These are phyloP conservation scores for Drosophila glabriapex DNA, from an alignment of 2,888 invertebrate species.

Conservation along the genomic window DNA sequence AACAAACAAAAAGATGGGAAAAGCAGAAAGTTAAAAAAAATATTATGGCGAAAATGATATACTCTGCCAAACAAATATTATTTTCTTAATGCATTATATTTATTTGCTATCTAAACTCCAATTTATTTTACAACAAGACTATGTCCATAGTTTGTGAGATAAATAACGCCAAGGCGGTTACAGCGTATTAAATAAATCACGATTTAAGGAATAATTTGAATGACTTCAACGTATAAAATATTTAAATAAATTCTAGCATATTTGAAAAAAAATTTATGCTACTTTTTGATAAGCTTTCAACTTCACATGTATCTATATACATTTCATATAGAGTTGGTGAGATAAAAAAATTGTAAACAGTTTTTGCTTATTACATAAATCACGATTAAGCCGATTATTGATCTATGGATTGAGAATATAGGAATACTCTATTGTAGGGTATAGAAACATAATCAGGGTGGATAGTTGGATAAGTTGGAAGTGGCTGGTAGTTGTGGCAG, in stretches of 20 bases:
- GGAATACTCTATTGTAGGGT: slow-evolving; percentile 5
- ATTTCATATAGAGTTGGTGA: neutral
- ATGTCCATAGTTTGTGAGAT: neutral
- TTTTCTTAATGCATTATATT: neutral
- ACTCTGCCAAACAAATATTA: neutral
- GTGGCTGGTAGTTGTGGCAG: slow-evolving; percentile 51
- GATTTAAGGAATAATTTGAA: neutral
- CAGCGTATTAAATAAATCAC: neutral
- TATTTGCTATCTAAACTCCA: neutral
- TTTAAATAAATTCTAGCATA: neutral
- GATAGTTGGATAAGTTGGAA: slow-evolving; percentile 44
- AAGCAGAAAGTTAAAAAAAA: slow-evolving; percentile 9
- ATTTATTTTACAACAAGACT: neutral
- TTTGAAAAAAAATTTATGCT: neutral
- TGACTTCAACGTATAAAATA: neutral
- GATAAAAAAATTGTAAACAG: neutral
- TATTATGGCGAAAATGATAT: neutral
- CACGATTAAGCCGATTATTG: neutral
- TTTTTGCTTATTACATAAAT: neutral
- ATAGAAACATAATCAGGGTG: slow-evolving; percentile 59
- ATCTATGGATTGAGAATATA: neutral
- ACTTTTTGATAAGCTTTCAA: neutral
- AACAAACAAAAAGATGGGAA: neutral
- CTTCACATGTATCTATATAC: neutral
- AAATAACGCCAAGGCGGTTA: neutral